Evolutionary conservation across 2,113 vertebrate genomes (phyloP), one percentile per base, ranked within the genome.

Genomic region (Microtus montanus): DNA sequence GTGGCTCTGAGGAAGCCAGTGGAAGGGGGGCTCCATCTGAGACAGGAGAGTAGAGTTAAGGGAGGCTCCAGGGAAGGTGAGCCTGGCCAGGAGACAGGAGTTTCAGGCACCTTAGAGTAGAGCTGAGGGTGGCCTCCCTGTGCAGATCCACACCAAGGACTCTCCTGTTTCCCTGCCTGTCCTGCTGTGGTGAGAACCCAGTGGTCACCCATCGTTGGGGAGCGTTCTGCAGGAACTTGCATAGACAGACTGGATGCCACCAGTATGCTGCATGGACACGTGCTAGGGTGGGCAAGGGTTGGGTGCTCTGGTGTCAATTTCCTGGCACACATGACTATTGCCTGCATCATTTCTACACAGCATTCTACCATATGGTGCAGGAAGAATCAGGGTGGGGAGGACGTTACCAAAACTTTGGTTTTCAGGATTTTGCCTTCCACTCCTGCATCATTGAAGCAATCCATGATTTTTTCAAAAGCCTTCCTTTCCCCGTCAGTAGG

Each of bases 371-470:
- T 35, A 52, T 35, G 47, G 15, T 49, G 77, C 47, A 49, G 49
- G 47, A 44, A 44, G 30, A 5, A 1, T 15, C 14, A 54, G 49
- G 47, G 30, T 47, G 3, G 3, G 52, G 52, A 52, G 19, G 30
- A 54, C 4, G 3, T 80, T 80, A 80, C 78, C 78, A 58, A 0
- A 22, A 80, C 0, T 22, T 54, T 11, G 4, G 33, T 0, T 2
- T 80, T 4, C 33, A 20, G 3, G 3, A 17, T 0, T 78, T 49
- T 49, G 3, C 13, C 1, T 79, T 79, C 20, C 4, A 13, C 0
- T 80, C 49, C 49, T 35, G 0, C 78, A 1, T 80, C 19, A 22
- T 12, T 5, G 5, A 20, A 80, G 49, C 33, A 80, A 2, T 80
- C 49, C 78, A 54, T 49, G 49, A 49, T 12, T 49, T 49, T 49